A percentile compares a stretch with the other conserved stretches of the same genome.
phyloP scores from a whole-genome alignment of 2,888 invertebrate genomes.

The Meliscaeva auricollis region DNA sequence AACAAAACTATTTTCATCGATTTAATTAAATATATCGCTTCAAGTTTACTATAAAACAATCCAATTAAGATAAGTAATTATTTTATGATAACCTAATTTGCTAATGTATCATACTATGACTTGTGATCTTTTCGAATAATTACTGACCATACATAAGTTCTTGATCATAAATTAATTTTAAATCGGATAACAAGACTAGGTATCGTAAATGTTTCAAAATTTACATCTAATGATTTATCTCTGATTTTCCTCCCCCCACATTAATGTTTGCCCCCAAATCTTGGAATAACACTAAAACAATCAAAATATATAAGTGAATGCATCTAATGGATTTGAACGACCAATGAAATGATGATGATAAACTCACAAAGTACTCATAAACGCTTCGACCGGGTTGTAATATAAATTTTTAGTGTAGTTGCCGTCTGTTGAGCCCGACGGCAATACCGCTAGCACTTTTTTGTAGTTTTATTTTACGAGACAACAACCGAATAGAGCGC shows the following conservation, averaged over 20 bases:
- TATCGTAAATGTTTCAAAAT: constrained; percentile 38
- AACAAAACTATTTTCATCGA: too few relatives aligned
- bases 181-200: constrained; percentile 34
- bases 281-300: constrained; percentile 57
- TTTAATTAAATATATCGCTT: too few relatives aligned
- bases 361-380: constrained; percentile 54
- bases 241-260: not conserved
- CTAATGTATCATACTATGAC: constrained; percentile 40
- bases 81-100: constrained; percentile 57
- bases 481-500: constrained; percentile 33
- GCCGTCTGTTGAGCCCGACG: not conserved
- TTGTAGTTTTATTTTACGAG: constrained; percentile 33
- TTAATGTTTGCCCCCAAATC: constrained; percentile 1
- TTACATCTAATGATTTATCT: constrained; percentile 9
- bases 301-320: constrained; percentile 62
- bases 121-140: constrained; percentile 36
- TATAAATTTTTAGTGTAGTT: constrained; percentile 44
- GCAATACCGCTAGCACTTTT: not conserved
- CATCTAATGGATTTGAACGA: constrained; percentile 68
- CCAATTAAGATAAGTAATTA: too few relatives aligned
- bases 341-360: constrained; percentile 56
- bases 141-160: not conserved
- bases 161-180: constrained; percentile 44
- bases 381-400: constrained; percentile 47
- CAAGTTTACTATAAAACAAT: too few relatives aligned